Evolutionary conservation across 23 tunicate genomes (phyloP).

Genomic region (Halocynthia roretzi): DNA sequence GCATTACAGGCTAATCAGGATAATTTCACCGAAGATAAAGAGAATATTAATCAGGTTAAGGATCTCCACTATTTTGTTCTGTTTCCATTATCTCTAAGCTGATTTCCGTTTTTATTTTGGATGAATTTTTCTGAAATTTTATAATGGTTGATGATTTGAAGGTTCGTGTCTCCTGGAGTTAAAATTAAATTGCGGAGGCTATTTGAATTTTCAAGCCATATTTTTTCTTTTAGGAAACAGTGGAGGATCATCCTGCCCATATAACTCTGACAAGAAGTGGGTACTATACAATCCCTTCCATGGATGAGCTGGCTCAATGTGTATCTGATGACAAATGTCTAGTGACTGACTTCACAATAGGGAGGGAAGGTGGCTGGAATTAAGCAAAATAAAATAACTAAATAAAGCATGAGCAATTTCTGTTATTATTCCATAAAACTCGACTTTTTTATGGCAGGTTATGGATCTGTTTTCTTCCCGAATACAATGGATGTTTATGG

Average conservation of each 20-base stretch:
- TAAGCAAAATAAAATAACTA: no score
- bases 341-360: conserved; percentile 70
- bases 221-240: not conserved
- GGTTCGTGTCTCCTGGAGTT: no score
- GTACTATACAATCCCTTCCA: conserved; percentile 70
- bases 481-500: conserved; percentile 64
- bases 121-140: no score
- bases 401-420: not conserved
- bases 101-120: no score
- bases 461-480: conserved; percentile 81
- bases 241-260: conserved; percentile 68
- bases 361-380: conserved; percentile 37
- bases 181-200: no score
- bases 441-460: conserved; percentile 31
- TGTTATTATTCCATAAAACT: not conserved
- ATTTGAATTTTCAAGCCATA: no score
- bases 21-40: not conserved
- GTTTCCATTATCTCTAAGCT: no score
- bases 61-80: no score
- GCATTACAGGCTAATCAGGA: conserved; percentile 11
- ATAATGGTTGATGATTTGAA: no score
- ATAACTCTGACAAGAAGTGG: conserved; percentile 59
- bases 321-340: conserved; percentile 53
- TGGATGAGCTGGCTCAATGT: conserved; percentile 38
- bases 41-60: no score